phyloP scores from a whole-genome alignment of 2,888 invertebrate genomes.

The Amphimallon solstitiale region DNA sequence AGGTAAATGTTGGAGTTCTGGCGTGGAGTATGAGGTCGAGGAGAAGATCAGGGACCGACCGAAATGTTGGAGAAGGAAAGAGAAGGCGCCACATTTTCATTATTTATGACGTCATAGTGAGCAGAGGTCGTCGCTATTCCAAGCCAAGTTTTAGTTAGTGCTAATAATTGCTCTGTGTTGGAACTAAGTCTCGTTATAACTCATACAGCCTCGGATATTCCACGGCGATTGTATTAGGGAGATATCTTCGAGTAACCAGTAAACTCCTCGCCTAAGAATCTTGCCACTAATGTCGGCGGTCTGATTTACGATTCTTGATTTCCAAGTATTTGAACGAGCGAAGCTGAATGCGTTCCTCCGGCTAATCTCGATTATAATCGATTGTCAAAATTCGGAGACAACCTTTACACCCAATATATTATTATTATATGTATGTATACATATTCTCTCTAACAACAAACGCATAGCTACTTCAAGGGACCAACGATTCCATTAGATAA shows the following conservation, averaged over 20 bases:
- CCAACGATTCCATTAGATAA: too few species aligned
- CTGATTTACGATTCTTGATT: constrained; percentile 53
- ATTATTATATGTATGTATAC: constrained; percentile 3
- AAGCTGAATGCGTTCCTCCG: constrained; percentile 44
- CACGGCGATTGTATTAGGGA: constrained; percentile 52
- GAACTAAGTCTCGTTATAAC: constrained; percentile 52
- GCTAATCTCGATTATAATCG: constrained; percentile 47
- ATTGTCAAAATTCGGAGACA: constrained; percentile 45
- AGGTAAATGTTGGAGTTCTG: constrained; percentile 57
- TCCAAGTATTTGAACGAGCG: constrained; percentile 37
- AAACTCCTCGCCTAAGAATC: constrained; percentile 54
- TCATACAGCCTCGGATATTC: constrained; percentile 52
- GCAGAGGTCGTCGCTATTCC: constrained; percentile 55
- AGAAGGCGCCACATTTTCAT: constrained; percentile 53
- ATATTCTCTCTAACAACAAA: neutral
- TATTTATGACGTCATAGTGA: constrained; percentile 57
- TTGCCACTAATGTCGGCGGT: constrained; percentile 50
- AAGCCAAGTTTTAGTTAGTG: constrained; percentile 55
- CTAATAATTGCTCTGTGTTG: constrained; percentile 56
- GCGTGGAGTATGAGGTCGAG: constrained; percentile 42
- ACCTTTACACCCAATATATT: constrained; percentile 32
- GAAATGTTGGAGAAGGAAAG: constrained; percentile 46
- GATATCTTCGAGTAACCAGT: constrained; percentile 50
- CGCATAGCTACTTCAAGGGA: neutral
- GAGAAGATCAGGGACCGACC: constrained; percentile 42